Percentiles rank a stretch among this genome's conserved stretches.
These are phyloP conservation scores for Cyanistes caeruleus DNA, from an alignment of 2,113 vertebrate genomes.

Conservation along the genomic window DNA sequence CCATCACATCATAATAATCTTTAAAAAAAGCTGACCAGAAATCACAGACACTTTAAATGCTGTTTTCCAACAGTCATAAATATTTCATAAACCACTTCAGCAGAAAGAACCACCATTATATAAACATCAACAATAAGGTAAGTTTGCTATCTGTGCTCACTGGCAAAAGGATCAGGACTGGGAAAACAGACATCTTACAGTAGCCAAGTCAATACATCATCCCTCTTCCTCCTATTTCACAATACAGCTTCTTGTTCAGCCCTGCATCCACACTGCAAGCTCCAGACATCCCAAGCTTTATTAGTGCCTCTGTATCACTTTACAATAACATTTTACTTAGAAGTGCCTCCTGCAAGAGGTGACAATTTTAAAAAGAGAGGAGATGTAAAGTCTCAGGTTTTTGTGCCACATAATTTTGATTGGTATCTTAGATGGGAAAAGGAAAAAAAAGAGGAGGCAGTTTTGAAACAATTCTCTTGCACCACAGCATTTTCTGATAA, in stretches of 20 bases:
- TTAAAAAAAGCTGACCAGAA: neutral
- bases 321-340: neutral
- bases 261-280: neutral
- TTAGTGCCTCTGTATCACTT: neutral
- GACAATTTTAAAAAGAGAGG: neutral
- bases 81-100: constrained; percentile 24
- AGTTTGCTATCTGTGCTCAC: neutral
- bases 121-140: neutral
- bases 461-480: neutral
- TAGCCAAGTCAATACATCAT: neutral
- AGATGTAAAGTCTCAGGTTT: neutral
- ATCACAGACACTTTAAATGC: neutral
- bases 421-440: neutral
- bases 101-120: neutral
- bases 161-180: neutral
- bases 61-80: constrained; percentile 14
- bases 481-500: neutral
- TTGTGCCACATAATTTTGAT: neutral
- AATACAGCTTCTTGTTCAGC: neutral
- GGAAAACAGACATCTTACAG: neutral
- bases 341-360: neutral
- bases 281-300: neutral
- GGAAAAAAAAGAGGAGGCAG: neutral
- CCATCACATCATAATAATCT: neutral
- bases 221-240: neutral